phyloP scores from a whole-genome alignment of 1,140 invertebrate genomes.

The Zelostemma sp. region DNA sequence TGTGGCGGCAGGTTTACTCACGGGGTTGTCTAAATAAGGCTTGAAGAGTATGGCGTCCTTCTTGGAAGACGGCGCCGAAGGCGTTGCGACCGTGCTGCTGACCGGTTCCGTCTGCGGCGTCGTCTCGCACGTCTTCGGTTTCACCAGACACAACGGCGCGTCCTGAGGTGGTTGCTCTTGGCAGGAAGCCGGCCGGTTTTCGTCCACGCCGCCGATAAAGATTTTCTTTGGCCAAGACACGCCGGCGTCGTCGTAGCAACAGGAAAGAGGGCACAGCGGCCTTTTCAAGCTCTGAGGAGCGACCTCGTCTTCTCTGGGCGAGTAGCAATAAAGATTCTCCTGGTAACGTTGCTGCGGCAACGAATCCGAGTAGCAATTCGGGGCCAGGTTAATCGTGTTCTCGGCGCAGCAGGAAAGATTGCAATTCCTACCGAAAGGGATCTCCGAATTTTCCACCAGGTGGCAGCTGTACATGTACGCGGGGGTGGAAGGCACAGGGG shows the following conservation, averaged over 20 bases:
- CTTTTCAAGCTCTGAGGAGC: conserved; percentile 45
- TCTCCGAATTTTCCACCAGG: conserved; percentile 19
- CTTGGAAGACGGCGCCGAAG: conserved; percentile 53
- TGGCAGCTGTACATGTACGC: conserved; percentile 30
- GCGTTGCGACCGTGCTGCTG: conserved; percentile 65
- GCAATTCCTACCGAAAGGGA: conserved; percentile 25
- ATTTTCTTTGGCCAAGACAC: conserved; percentile 44
- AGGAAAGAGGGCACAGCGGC: conserved; percentile 40
- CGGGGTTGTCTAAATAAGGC: conserved; percentile 76
- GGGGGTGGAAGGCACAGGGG: conserved; percentile 19
- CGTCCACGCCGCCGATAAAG: conserved; percentile 37
- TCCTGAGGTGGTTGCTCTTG: conserved; percentile 57
- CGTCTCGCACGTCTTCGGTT: conserved; percentile 49
- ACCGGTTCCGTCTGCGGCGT: conserved; percentile 54
- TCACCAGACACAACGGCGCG: conserved; percentile 65
- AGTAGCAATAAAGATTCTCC: conserved; percentile 48
- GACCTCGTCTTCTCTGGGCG: conserved; percentile 44
- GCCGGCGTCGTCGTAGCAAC: conserved; percentile 50
- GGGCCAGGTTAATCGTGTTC: neutral
- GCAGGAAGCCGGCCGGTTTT: conserved; percentile 16
- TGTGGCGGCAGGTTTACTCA: conserved; percentile 52
- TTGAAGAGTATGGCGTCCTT: conserved; percentile 74
- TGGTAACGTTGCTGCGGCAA: neutral
- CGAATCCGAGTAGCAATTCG: neutral
- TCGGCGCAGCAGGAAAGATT: conserved; percentile 54